Base-by-base conservation (phyloP, 2,113 vertebrate genomes). In the Podarcis muralis region DNA sequence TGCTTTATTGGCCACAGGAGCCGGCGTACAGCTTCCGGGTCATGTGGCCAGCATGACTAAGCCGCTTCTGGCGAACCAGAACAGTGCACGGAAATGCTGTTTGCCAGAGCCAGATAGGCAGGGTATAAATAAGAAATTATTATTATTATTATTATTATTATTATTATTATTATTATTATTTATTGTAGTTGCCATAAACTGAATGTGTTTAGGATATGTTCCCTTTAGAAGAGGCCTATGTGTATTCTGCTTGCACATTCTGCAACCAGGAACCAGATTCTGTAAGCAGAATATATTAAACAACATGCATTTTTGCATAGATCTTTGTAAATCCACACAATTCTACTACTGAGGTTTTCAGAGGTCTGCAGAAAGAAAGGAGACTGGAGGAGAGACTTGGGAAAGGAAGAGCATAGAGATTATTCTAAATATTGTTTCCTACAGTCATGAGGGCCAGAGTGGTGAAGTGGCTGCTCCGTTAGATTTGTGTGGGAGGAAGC, bases 81-180 rank as follows among this genome's bases (percentile, higher is more conserved):
- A n/a, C n/a, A n/a, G n/a, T n/a, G n/a, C n/a, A n/a, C n/a, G n/a
- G n/a, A n/a, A n/a, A n/a, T n/a, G n/a, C n/a, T n/a, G n/a, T n/a
- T n/a, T n/a, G n/a, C n/a, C n/a, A n/a, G n/a, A 1, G 48, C 48
- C 48, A 48, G 48, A 48, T 11, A 0, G 48, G 48, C 1, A 0
- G 48, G 48, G 48, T 48, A 48, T 48, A 48, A 48, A 48, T 48
- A 48, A 43, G 7, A 43, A 43, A 43, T 3, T n/a, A n/a, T 37
- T 37, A 37, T 37, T 37, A 37, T 37, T 37, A 37, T 37, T 37
- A 37, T 43, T 43, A 43, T 43, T 43, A 1, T 43, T 43, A 43
- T 43, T 43, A 1, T 43, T 43, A 43, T 43, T 43, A 1, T 43
- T 43, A 6, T 43, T 43, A 9, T 48, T 8, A 48, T 8, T 48